Base-by-base conservation (phyloP, 2,113 vertebrate species). In the Triplophysa siluroides region DNA sequence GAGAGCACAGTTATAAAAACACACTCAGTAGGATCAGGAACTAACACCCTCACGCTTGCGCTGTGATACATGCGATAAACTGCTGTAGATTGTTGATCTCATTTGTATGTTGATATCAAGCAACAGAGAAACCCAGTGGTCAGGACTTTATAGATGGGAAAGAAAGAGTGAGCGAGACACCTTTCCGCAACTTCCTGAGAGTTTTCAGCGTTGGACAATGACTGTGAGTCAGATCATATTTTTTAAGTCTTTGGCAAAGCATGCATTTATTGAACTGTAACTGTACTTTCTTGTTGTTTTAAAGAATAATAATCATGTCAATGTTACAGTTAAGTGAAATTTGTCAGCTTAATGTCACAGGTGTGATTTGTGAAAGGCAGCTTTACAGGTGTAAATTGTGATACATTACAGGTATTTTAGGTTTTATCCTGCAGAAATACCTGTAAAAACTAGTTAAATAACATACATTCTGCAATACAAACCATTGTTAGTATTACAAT, bases 1-100 rank as follows among this genome's bases (percentile, higher is more conserved):
- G 50, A 58, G 29, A 41, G 68, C 69, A 71, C 77, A 88, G 77
- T 61, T 61, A 73, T 81, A 81, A 78, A 78, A 81, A 81, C 67
- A 47, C 38, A 78, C 78, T 62, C 61, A 26, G 58, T 12, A 62
- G 29, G 58, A 62, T 47, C 58, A 19, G 73, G 5, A 54, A 68
- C 8, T 52, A 23, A 24, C 24, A 33, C 45, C 23, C 68, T 64
- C 23, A 65, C 24, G 33, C 19, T 16, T 11, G 29, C 18, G 41
- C 10, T 2, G 19, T 43, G 6, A 33, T 12, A 65, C 66, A 77
- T 16, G 69, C 65, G 78, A 62, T 56, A 43, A 52, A 21, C 33
- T 38, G 13, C 62, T 72, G 1, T 19, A 58, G 54, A 58, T 58
- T 29, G 58, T 26, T 10, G 41, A 63, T 75, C 58, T 75, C 38